Evolutionary conservation across 2,113 vertebrate genomes (phyloP).

Genomic region (Protobothrops flavoviridis): DNA sequence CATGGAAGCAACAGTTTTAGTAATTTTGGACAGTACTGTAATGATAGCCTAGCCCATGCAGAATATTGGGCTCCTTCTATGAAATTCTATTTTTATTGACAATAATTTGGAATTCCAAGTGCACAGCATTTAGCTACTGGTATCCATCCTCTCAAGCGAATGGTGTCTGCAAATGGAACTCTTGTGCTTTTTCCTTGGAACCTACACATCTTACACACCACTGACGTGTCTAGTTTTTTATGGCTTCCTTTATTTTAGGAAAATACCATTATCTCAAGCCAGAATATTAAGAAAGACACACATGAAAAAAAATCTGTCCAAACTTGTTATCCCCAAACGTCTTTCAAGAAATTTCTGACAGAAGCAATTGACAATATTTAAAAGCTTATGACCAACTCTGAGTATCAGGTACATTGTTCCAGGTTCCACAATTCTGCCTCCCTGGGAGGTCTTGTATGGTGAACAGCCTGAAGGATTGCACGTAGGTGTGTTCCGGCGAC

Average conservation of each 20-base stretch:
- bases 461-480: neutral
- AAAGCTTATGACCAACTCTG: neutral
- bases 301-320: neutral
- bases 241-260: neutral
- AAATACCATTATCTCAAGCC: neutral
- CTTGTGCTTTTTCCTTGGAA: neutral
- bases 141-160: neutral
- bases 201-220: neutral
- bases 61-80: neutral
- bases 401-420: neutral
- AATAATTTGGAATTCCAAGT: neutral
- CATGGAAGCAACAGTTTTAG: neutral
- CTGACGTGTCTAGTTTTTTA: neutral
- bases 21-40: neutral
- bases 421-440: neutral
- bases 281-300: neutral
- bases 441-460: neutral
- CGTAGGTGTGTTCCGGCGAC: neutral
- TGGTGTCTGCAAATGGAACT: neutral
- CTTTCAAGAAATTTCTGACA: neutral
- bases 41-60: neutral
- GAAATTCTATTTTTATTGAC: neutral
- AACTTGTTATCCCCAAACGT: neutral
- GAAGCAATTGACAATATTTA: neutral
- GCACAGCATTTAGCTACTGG: neutral